Percentiles rank a stretch among this genome's conserved stretches.
Conservation (phyloP, 2,888 invertebrate genomes). For the Cabera pusaria region DNA sequence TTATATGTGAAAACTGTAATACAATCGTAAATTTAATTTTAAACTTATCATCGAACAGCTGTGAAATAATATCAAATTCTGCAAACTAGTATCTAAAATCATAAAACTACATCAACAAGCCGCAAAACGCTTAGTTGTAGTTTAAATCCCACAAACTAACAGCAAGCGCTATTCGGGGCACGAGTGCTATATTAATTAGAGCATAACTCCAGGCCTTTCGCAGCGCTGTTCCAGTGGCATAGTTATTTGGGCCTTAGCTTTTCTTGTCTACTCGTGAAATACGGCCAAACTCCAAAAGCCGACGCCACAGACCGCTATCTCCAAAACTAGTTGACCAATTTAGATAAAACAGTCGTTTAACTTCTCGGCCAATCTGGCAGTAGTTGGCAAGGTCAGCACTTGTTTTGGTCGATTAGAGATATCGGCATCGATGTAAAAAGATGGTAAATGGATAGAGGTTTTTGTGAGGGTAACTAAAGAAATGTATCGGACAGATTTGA, state of each 20-base stretch:
- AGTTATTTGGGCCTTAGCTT: conserved; percentile 16
- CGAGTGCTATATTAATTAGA: background rate
- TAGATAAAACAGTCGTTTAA: conserved; percentile 31
- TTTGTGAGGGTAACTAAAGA: no score
- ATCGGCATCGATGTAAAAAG: no score
- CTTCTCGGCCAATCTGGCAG: conserved; percentile 23
- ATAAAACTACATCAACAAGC: no score
- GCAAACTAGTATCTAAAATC: no score
- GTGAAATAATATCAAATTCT: no score
- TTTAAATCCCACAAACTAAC: no score
- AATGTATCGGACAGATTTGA: no score
- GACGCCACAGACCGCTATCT: conserved; percentile 21
- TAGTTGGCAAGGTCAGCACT: conserved; percentile 10
- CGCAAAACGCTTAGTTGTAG: no score
- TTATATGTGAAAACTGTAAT: no score
- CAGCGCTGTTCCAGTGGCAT: conserved; percentile 8
- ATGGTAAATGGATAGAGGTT: no score
- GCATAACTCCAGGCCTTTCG: conserved; percentile 8
- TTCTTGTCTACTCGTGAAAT: conserved; percentile 18
- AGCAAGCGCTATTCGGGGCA: background rate
- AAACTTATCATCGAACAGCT: no score
- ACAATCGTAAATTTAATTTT: no score
- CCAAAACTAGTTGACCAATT: conserved; percentile 30
- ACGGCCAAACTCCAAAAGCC: conserved; percentile 10
- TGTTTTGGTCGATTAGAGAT: conserved; percentile 13